Evolutionary conservation across 2,888 invertebrate species (phyloP), one percentile per base, ranked within the genome.

Genomic region (Lasioglossum malachurum): DNA sequence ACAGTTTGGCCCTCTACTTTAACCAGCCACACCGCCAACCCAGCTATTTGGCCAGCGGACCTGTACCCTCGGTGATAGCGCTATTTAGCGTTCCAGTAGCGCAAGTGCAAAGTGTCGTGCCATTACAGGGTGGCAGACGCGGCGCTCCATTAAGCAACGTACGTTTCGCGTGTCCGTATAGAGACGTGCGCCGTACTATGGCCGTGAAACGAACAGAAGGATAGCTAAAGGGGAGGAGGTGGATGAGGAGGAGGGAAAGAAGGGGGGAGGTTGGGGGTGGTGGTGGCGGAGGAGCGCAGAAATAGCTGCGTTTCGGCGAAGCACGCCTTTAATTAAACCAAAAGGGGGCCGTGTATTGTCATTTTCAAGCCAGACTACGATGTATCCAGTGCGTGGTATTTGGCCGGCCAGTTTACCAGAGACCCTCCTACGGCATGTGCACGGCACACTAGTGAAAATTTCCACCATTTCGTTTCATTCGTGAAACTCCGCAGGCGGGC

Each of bases 321-420:
- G 88, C 87, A 87, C 78, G 90, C 89, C 90, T 92, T 93, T 92
- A 93, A 93, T 93, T 93, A 93, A 93, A 92, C 89, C 87, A 87
- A 92, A 91, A 92, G 91, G 91, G 90, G 88, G 90, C 89, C 88
- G 88, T 86, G 90, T 88, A 90, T 91, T 91, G 90, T 91, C 88
- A 91, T 90, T 91, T 86, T 76, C 75, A 76, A 80, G 83, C 83
- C 75, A 71, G 85, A 71, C 80, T 76, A 78, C 78, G 60, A 82
- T 72, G 82, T 84, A 88, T 89, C 83, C 77, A 71, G 74, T 75
- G 82, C 82, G 75, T 57, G 84, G 77, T 80, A 82, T 82, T 85
- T 80, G 78, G 79, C 49, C 10, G 89, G 77, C 80, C 87, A 80
- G 90, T 91, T 91, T 84, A 89, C 81, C 87, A 53, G 73, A 16